A percentile compares a stretch with the other conserved stretches of the same genome.
Evolutionary conservation across 2,113 vertebrate species (phyloP).

Genomic region (Perccottus glenii): DNA sequence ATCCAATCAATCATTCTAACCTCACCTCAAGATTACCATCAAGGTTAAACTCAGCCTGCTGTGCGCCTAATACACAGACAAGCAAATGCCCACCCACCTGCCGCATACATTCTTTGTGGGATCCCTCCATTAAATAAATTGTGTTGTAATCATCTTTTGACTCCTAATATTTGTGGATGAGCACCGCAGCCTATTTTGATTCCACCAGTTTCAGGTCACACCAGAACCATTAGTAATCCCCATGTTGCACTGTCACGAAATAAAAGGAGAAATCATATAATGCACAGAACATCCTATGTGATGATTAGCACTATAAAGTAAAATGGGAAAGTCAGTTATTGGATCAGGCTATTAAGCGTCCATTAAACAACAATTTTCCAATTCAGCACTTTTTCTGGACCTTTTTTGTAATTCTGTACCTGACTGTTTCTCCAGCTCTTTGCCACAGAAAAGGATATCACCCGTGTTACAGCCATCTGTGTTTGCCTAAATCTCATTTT

Average conservation of each 20-base stretch:
- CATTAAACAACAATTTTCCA: neutral
- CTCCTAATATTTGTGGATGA: conserved; percentile 77
- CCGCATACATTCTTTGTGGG: conserved; percentile 64
- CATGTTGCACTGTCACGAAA: conserved; percentile 73
- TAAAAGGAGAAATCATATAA: conserved; percentile 69
- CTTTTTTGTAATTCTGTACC: conserved; percentile 30
- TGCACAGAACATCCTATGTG: conserved; percentile 40
- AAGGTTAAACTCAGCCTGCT: conserved; percentile 60
- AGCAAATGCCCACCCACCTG: conserved; percentile 59
- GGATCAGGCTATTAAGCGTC: neutral
- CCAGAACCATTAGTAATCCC: conserved; percentile 75
- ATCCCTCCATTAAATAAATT: conserved; percentile 85
- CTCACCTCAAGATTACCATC: conserved; percentile 55
- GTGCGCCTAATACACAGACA: conserved; percentile 45
- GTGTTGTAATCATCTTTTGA: conserved; percentile 82
- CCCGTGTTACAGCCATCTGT: conserved; percentile 9
- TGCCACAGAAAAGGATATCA: conserved; percentile 13
- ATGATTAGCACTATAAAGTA: conserved; percentile 28
- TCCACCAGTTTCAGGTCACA: conserved; percentile 77
- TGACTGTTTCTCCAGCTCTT: conserved; percentile 18
- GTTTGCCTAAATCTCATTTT: conserved; percentile 54
- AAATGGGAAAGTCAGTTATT: neutral
- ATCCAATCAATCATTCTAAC: conserved; percentile 70
- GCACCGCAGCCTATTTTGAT: conserved; percentile 77
- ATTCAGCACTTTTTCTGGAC: conserved; percentile 18